Evolutionary conservation across 1,140 invertebrate species (phyloP).

Genomic region (Zaprionus inermis): DNA sequence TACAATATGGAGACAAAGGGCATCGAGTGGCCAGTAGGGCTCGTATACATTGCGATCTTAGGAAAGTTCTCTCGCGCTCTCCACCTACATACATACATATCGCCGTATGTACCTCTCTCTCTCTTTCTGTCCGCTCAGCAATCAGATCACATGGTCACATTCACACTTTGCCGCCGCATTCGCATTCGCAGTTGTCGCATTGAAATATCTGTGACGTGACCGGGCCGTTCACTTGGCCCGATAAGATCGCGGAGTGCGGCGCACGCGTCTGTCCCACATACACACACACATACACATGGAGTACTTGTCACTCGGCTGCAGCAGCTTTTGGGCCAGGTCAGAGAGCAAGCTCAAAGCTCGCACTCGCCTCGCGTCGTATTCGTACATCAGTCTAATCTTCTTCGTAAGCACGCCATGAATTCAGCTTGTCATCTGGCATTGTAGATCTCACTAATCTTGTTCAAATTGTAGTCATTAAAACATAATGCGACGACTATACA

Average conservation of each 20-base stretch:
- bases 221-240: conserved; percentile 27
- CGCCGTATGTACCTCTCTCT: conserved; percentile 1
- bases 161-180: conserved; percentile 46
- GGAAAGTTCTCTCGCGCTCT: conserved; percentile 19
- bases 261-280: conserved; percentile 11
- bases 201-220: conserved; percentile 53
- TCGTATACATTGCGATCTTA: conserved; percentile 31
- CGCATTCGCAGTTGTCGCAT: conserved; percentile 44
- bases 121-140: conserved; percentile 11
- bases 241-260: conserved; percentile 22
- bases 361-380: neutral
- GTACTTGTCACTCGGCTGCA: conserved; percentile 28
- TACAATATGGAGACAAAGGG: conserved; percentile 22
- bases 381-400: conserved; percentile 16
- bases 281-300: conserved; percentile 20
- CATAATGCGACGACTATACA: neutral
- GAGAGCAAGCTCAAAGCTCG: conserved; percentile 15
- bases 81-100: neutral
- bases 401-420: conserved; percentile 19
- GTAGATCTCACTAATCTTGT: conserved; percentile 46
- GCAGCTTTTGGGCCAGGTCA: conserved; percentile 11
- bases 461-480: conserved; percentile 26
- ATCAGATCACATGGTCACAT: conserved; percentile 66
- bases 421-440: conserved; percentile 20
- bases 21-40: conserved; percentile 25